phyloP scores from a whole-genome alignment of 2,113 vertebrate genomes.

The Poicephalus meyeri region DNA sequence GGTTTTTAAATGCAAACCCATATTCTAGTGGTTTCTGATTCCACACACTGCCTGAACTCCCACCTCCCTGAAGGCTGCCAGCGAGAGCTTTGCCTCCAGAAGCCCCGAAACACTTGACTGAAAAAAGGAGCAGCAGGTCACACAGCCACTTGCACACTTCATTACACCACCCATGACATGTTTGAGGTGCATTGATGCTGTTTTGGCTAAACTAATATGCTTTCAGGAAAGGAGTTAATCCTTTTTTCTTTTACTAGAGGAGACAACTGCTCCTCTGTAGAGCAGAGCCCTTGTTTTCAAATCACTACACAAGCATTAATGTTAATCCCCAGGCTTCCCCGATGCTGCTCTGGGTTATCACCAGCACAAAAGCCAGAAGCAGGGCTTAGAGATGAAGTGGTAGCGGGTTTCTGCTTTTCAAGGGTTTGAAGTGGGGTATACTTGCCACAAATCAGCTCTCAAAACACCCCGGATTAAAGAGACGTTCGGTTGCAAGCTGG shows the following conservation, averaged over 20 bases:
- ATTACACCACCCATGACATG: not conserved
- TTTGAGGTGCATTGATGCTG: not conserved
- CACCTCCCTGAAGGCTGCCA: rapidly evolving
- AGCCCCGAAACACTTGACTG: not conserved
- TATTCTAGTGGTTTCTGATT: not conserved
- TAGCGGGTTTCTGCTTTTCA: not conserved
- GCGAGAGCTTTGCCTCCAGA: not conserved
- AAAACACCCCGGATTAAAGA: not conserved
- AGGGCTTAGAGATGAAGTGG: not conserved
- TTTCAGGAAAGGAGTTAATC: slow-evolving; percentile 7
- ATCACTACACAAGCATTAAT: not conserved
- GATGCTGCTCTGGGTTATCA: not conserved
- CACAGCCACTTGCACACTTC: not conserved
- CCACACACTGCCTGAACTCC: not conserved
- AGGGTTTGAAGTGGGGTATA: not conserved
- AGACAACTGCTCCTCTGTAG: not conserved
- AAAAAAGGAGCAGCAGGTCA: not conserved
- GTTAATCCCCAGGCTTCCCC: slow-evolving; percentile 21
- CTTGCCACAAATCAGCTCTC: not conserved
- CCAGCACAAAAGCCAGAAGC: not conserved
- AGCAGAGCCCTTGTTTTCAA: not conserved
- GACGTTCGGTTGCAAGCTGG: rapidly evolving
- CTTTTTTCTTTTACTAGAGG: not conserved
- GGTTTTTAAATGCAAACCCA: not conserved
- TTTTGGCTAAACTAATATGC: not conserved